phyloP scores from a whole-genome alignment of 1,140 invertebrate species.

The Ostrea denselamellosa region DNA sequence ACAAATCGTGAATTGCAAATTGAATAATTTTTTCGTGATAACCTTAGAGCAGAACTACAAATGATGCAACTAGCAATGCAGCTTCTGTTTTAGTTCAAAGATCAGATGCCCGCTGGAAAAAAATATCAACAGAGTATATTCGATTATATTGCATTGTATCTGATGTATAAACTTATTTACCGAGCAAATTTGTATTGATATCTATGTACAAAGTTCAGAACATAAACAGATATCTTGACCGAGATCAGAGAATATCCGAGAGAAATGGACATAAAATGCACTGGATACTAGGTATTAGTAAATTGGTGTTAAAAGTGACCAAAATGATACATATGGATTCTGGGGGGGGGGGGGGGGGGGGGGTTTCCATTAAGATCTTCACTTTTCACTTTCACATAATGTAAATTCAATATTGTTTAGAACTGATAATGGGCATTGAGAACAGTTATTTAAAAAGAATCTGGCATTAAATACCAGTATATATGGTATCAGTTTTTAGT shows the following conservation, averaged over 20 bases:
- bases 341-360: no score
- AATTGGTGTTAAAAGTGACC: not conserved
- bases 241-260: not conserved
- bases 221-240: not conserved
- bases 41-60: not conserved
- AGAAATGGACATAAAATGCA: not conserved
- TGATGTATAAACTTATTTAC: not conserved
- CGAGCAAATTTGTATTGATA: not conserved
- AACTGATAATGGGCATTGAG: no score
- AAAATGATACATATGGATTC: no score
- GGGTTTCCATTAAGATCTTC: no score
- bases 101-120: not conserved
- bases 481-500: no score
- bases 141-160: not conserved
- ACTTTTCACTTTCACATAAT: no score
- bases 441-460: no score
- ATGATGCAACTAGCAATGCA: not conserved
- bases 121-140: not conserved
- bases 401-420: no score
- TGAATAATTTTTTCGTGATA: conserved; percentile 19
- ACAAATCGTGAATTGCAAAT: conserved; percentile 37
- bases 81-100: conserved; percentile 23
- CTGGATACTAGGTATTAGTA: not conserved
- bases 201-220: not conserved
- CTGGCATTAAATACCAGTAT: no score